Conservation (phyloP, 2,888 invertebrate species). For the Mimachlamys varia region DNA sequence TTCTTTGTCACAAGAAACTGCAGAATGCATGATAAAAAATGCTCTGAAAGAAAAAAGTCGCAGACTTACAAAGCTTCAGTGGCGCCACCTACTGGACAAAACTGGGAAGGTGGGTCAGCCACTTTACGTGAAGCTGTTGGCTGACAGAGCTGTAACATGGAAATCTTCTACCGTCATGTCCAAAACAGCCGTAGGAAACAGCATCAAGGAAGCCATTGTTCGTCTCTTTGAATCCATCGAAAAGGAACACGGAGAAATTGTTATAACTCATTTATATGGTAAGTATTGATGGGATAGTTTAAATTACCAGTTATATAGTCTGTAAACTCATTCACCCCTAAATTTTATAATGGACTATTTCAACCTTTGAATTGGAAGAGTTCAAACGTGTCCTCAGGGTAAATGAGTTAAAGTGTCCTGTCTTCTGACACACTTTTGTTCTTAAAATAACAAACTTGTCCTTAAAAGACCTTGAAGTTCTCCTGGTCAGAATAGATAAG, state of each 20-base stretch:
- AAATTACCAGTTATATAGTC: too few species aligned
- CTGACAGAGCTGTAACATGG: conserved; percentile 69
- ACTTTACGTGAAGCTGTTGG: conserved; percentile 69
- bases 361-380: too few species aligned
- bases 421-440: too few species aligned
- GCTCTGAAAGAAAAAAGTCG: conserved; percentile 55
- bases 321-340: too few species aligned
- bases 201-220: conserved; percentile 65
- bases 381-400: too few species aligned
- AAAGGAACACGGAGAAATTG: conserved; percentile 65
- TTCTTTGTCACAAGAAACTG: conserved; percentile 55
- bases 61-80: conserved; percentile 66
- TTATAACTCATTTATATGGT: conserved; percentile 71
- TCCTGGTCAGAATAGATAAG: too few species aligned
- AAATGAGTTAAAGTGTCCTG: too few species aligned
- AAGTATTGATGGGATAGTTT: conserved; percentile 46
- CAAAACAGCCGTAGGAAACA: conserved; percentile 58
- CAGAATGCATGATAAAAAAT: conserved; percentile 59
- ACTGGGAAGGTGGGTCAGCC: conserved; percentile 65
- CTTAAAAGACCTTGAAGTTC: too few species aligned
- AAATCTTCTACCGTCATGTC: conserved; percentile 64
- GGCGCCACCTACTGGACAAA: conserved; percentile 61
- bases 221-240: conserved; percentile 69
- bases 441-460: too few species aligned
- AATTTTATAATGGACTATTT: too few species aligned